Conservation (phyloP, 2,113 vertebrate genomes). For the Nycticorax nycticorax region DNA sequence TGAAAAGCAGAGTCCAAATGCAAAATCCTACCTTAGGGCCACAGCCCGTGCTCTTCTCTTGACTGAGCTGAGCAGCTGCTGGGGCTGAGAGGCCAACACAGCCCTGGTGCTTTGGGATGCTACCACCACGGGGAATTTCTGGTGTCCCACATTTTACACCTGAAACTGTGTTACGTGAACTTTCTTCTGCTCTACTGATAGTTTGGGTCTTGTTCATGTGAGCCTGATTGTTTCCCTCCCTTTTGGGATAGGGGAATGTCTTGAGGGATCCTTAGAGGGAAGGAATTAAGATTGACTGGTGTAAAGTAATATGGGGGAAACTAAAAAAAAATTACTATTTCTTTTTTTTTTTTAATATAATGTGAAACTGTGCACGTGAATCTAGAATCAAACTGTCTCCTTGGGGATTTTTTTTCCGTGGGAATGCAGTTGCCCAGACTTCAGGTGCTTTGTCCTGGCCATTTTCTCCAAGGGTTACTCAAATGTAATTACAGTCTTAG, state of each 20-base stretch:
- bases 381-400: not conserved
- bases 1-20: not conserved
- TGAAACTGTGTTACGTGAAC: not conserved
- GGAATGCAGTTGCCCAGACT: not conserved
- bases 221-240: not conserved
- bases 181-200: not conserved
- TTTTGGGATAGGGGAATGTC: not conserved
- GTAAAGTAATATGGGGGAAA: not conserved
- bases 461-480: conserved; percentile 14
- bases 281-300: not conserved
- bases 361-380: not conserved
- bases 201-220: not conserved
- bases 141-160: not conserved
- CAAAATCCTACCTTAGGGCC: not conserved
- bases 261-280: not conserved
- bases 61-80: not conserved
- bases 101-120: not conserved
- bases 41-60: not conserved
- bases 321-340: fast-evolving
- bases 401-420: not conserved
- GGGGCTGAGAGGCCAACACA: not conserved
- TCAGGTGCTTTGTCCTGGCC: not conserved
- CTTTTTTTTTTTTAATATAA: not conserved
- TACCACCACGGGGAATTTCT: not conserved
- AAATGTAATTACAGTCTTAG: conserved; percentile 18